Conservation (phyloP, 1,140 invertebrate species). For the Xylocopa sonorina region DNA sequence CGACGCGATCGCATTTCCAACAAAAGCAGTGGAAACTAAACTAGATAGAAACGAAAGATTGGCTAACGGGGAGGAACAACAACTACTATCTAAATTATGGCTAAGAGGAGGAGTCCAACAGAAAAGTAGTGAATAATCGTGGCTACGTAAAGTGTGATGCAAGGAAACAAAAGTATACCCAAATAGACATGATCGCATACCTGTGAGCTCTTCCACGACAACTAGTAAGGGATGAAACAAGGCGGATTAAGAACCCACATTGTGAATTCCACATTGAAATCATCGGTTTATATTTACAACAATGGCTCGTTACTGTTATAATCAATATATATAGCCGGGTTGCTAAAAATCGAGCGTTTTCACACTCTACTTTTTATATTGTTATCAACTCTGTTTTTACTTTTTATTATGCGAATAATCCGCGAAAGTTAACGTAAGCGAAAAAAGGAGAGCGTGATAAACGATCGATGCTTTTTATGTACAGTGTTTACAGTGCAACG, state of each 20-base stretch:
- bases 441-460: conserved; percentile 36
- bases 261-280: conserved; percentile 78
- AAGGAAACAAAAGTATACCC: conserved; percentile 3
- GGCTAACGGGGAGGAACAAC: not conserved
- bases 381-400: not conserved
- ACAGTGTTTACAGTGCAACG: conserved; percentile 64
- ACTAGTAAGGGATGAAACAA: conserved; percentile 79
- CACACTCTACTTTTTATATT: not conserved
- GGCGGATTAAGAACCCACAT: conserved; percentile 74
- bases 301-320: conserved; percentile 63
- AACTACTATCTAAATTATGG: not conserved
- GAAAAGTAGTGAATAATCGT: not conserved
- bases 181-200: conserved; percentile 74
- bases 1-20: too few relatives aligned
- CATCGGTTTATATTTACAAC: conserved; percentile 79
- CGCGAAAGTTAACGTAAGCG: conserved; percentile 62
- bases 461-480: conserved; percentile 55
- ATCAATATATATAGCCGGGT: conserved; percentile 26
- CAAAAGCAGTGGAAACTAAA: not conserved
- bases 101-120: not conserved
- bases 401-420: conserved; percentile 18
- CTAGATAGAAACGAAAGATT: not conserved
- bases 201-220: conserved; percentile 84
- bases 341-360: conserved; percentile 51
- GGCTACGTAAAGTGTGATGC: not conserved